Base-by-base conservation (phyloP, 2,113 vertebrate species). In the Scomber colias region DNA sequence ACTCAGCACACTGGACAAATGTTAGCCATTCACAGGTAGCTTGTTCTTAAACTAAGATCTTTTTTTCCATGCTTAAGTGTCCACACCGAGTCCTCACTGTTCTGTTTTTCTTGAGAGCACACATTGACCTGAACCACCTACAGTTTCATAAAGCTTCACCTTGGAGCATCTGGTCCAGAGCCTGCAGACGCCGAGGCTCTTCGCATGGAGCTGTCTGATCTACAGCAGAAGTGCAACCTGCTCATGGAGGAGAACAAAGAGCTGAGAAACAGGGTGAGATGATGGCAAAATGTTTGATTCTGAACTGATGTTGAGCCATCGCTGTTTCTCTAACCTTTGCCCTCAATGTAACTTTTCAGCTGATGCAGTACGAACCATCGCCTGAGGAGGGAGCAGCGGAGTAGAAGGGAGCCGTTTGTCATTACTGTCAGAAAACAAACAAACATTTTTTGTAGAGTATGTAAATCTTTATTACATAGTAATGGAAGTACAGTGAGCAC, bases 111-210 rank as follows among this genome's bases (percentile, higher is more conserved):
- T 7, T 35, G 19, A 49, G 6, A 19, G 27, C 3, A 0, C 17
- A 79, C 51, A 71, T 94, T 95, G 95, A 94, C 96, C 94, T 77
- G 89, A 68, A 90, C 89, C 17, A 6, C 17, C 0, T 0, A 2
- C 93, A 98, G 98, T 77, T 99, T 98, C 91, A 93, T 99, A 92
- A 99, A 97, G 92, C 95, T 96, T 82, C 97, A 98, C 73, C 94
- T 99, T 75, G 96, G 96, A 55, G 95, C 93, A 17, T 80, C 93
- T 9, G 95, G 93, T 57, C 90, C 95, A 8, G 97, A 97, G 86
- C 95, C 95, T 4, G 95, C 94, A 10, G 96, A 98, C 79, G 61
- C 94, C 0, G 96, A 97, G 57, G 77, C 94, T 69, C 96, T 98
- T 64, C 95, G 95, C 24, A 81, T 94, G 89, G 97, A 99, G 90